A percentile compares a stretch with the other conserved stretches of the same genome.
Conservation (phyloP, 2,797 vertebrate genomes). For the Carduelis carduelis region DNA sequence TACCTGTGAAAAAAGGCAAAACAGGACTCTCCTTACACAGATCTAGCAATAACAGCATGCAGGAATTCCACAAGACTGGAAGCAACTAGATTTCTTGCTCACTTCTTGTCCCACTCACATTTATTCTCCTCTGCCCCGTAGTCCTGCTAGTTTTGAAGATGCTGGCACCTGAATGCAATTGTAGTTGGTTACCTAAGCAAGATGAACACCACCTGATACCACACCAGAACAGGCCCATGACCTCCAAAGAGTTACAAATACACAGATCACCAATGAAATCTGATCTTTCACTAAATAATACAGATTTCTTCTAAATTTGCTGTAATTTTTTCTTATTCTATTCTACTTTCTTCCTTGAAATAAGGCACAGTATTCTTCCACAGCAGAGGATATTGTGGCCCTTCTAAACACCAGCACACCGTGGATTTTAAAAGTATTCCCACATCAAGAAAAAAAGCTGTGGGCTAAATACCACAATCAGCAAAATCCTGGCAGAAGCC, state of each 20-base stretch:
- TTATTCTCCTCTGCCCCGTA: fast-evolving
- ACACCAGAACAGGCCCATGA: not conserved
- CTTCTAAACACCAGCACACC: not conserved
- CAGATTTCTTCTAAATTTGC: not conserved
- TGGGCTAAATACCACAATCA: not conserved
- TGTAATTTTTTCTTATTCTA: not conserved
- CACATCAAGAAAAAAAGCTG: not conserved
- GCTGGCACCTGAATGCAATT: not conserved
- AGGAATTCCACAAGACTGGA: fast-evolving
- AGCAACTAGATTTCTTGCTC: fast-evolving
- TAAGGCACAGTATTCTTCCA: not conserved
- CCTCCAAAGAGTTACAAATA: not conserved
- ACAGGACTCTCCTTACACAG: not conserved
- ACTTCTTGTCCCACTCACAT: not conserved
- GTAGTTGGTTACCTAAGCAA: not conserved
- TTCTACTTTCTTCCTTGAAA: not conserved
- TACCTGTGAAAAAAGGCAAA: not conserved
- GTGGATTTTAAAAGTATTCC: not conserved
- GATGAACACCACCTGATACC: not conserved
- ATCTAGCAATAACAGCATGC: fast-evolving
- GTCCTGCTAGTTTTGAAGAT: not conserved
- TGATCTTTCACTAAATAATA: not conserved
- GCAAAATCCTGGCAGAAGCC: not conserved
- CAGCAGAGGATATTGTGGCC: not conserved
- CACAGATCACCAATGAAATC: not conserved